Evolutionary conservation across 2,113 vertebrate species (phyloP).

Genomic region (Sardina pilchardus): DNA sequence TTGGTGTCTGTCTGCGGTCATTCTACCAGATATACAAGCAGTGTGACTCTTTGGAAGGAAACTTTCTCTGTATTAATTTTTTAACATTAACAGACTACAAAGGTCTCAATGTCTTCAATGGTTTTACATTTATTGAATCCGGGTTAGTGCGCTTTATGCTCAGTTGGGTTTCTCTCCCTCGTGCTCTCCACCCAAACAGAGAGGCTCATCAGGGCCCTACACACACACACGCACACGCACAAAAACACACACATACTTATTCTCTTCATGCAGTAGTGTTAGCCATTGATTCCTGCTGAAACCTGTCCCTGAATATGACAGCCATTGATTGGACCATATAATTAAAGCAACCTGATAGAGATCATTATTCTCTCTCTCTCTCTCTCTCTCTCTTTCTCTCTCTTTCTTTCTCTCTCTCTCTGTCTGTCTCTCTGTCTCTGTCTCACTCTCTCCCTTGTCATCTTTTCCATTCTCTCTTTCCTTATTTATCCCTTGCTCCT

Average conservation of each 20-base stretch:
- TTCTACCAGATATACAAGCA: too few relatives aligned
- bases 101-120: background rate
- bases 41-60: background rate
- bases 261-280: background rate
- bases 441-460: background rate
- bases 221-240: background rate
- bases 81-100: background rate
- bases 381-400: background rate
- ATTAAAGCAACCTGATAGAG: background rate
- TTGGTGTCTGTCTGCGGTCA: too few relatives aligned
- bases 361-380: background rate
- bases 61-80: background rate
- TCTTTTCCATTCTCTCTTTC: background rate
- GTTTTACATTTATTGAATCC: background rate
- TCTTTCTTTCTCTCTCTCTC: background rate
- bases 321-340: slow-evolving; percentile 7
- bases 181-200: background rate
- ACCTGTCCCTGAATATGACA: slow-evolving; percentile 16
- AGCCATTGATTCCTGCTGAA: background rate
- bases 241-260: background rate
- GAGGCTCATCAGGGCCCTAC: background rate
- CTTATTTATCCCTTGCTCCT: background rate
- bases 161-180: background rate
- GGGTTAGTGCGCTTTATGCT: background rate
- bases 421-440: background rate